Conservation (phyloP, 1,140 invertebrate species). For the Neotoxoptera formosana region DNA sequence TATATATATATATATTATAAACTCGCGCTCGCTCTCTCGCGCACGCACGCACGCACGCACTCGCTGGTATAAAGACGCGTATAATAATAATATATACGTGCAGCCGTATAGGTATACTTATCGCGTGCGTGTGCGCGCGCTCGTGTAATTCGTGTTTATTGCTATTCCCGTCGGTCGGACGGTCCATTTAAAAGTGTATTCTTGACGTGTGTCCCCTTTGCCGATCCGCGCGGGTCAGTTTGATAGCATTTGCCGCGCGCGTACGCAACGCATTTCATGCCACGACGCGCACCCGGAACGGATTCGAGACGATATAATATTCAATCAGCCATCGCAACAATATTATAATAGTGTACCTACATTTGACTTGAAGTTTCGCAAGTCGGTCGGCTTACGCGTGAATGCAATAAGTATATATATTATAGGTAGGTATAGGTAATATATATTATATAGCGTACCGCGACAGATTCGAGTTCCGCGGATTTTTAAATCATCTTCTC, state of each 20-base stretch:
- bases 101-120: not conserved
- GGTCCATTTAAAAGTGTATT: constrained; percentile 45
- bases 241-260: constrained; percentile 40
- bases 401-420: too few species aligned
- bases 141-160: constrained; percentile 16
- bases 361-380: too few species aligned
- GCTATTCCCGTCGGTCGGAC: constrained; percentile 38
- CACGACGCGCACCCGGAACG: not conserved
- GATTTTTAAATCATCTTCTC: not conserved
- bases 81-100: not conserved
- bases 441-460: not conserved
- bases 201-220: constrained; percentile 45
- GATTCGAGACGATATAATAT: not conserved
- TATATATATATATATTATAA: too few species aligned
- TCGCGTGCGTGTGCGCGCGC: not conserved
- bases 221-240: constrained; percentile 48
- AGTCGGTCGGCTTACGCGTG: too few species aligned
- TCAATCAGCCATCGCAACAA: not conserved
- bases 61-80: not conserved
- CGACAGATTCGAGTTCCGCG: not conserved
- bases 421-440: not conserved
- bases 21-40: too few species aligned
- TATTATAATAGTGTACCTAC: too few species aligned
- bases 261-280: not conserved
- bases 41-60: not conserved